These are phyloP conservation scores for Incurvaria masculella DNA, from an alignment of 2,888 invertebrate species.

Conservation along the genomic window DNA sequence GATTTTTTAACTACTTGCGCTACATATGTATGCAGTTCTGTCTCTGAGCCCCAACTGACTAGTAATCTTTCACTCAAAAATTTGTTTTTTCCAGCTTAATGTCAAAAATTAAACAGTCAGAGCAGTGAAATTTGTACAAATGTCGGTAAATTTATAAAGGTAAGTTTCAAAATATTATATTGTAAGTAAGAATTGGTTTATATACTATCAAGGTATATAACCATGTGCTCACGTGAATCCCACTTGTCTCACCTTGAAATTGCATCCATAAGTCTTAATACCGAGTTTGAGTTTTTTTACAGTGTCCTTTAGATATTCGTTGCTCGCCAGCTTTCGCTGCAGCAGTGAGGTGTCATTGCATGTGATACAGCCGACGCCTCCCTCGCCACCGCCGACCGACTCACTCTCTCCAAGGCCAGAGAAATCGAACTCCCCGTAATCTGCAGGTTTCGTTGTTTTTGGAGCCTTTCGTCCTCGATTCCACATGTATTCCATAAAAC, in stretches of 20 bases:
- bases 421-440: too few species aligned
- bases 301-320: slow-evolving; percentile 30
- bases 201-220: too few species aligned
- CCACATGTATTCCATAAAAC: slow-evolving; percentile 38
- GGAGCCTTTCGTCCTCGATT: slow-evolving; percentile 23
- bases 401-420: too few species aligned
- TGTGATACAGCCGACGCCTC: slow-evolving; percentile 27
- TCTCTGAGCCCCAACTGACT: too few species aligned
- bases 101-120: background rate
- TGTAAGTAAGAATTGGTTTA: too few species aligned
- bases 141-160: background rate
- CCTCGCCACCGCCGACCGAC: too few species aligned
- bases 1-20: too few species aligned
- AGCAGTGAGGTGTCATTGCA: slow-evolving; percentile 34
- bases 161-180: background rate
- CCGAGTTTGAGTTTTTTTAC: slow-evolving; percentile 41
- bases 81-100: too few species aligned
- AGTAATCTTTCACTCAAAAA: too few species aligned
- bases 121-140: background rate
- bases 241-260: slow-evolving; percentile 47
- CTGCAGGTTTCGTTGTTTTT: background rate
- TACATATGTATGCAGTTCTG: too few species aligned
- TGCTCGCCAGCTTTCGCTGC: slow-evolving; percentile 27
- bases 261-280: slow-evolving; percentile 45
- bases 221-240: too few species aligned